phyloP scores from a whole-genome alignment of 2,888 invertebrate species.

The Mesopsocus fuscifrons region DNA sequence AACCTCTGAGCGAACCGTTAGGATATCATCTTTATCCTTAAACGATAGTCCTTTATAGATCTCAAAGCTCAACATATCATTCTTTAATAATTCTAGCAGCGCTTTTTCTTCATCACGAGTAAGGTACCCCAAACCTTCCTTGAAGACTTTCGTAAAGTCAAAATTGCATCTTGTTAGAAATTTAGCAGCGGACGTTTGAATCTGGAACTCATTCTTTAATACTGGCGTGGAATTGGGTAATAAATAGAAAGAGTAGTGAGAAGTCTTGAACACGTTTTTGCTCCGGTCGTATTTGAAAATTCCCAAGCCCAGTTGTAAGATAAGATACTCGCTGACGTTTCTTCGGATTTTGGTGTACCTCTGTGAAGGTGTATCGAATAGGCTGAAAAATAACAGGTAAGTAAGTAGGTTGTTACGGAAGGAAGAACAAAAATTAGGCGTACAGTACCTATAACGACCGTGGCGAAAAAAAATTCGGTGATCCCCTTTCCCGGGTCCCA shows the following conservation, averaged over 20 bases:
- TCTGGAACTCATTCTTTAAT: not conserved
- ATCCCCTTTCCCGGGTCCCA: no score
- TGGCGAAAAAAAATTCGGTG: no score
- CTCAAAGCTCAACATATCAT: not conserved
- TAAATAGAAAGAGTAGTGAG: not conserved
- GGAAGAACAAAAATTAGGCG: not conserved
- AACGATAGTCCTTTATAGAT: not conserved
- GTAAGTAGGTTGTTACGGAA: not conserved
- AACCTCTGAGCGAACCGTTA: not conserved
- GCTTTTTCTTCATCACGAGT: not conserved
- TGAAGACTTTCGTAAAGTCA: not conserved
- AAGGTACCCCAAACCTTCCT: not conserved
- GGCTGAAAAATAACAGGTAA: not conserved
- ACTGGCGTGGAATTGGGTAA: not conserved
- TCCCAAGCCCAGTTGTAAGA: not conserved
- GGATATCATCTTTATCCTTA: not conserved
- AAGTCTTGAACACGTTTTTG: not conserved
- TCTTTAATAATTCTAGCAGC: not conserved
- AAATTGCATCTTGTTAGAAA: not conserved
- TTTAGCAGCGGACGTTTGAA: not conserved
- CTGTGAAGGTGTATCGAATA: constrained; percentile 1
- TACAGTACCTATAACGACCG: no score
- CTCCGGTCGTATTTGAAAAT: not conserved
- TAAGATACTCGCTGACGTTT: not conserved
- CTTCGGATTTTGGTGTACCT: not conserved